Base-by-base conservation (phyloP, 2,888 invertebrate genomes). In the Azorinus chamasolen region DNA sequence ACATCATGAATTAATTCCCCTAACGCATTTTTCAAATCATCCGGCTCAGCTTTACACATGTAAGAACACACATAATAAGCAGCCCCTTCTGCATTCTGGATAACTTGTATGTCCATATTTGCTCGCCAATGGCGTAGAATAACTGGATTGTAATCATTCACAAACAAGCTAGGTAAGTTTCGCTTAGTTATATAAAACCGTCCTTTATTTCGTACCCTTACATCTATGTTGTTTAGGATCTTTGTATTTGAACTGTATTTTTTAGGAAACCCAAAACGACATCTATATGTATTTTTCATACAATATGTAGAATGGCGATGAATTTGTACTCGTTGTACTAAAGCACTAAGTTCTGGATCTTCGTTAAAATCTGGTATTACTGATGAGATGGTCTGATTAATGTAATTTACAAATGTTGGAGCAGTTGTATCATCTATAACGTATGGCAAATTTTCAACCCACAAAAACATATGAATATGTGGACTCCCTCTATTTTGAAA, bases 401-500 rank as follows among this genome's bases (percentile, higher is more conserved):
- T 64, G 32, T 77, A 77, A 8, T 46, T 6, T 14, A 58, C 1
- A 10, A 61, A 53, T 24, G 12, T 16, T 32, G 22, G 14, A 51
- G 25, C 18, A 25, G 20, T 64, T 22, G 20, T 8, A 46, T 61
- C 22, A 66, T 51, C 41, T 24, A 54, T 62, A n/a, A 37, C 18
- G 5, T 27, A 8, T 14, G 57, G 62, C 3, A 55, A 24, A 37
- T 32, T 59, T 27, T 18, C 53, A 22, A 71, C 22, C 74, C 74
- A 79, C 0, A 79, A 53, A 53, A 79, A 71, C 27, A 73, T 65
- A 46, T 79, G 74, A 24, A 59, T 48, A 25, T 75, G 74, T 1
- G 79, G 70, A 57, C 65, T 61, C 1, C 77, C 73, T 22, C 70
- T 32, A 12, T 55, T 57, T 62, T 79, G 78, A 63, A 75, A 79